Evolutionary conservation across 2,888 invertebrate species (phyloP).

Genomic region (Xanthorhoe designata): DNA sequence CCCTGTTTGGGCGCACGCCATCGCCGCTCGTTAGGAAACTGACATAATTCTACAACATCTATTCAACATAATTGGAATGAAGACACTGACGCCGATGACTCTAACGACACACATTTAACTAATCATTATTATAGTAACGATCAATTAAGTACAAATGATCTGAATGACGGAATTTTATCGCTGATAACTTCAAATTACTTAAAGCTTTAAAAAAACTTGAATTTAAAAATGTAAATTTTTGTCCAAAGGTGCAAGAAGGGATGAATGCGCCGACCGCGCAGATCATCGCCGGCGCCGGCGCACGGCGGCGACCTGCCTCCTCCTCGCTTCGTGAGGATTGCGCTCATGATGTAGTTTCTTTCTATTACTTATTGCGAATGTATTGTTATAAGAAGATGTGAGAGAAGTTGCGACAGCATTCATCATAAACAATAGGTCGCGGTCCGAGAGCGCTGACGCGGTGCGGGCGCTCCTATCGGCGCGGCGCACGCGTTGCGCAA

Average conservation of each 20-base stretch:
- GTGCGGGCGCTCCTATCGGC: not conserved
- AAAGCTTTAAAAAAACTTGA: not conserved
- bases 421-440: constrained; percentile 9
- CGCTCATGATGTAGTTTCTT: too few relatives aligned
- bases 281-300: too few relatives aligned
- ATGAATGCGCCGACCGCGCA: too few relatives aligned
- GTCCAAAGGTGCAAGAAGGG: too few relatives aligned
- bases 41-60: constrained; percentile 15
- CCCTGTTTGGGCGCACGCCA: constrained; percentile 21
- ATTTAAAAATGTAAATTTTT: too few relatives aligned
- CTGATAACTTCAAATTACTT: not conserved
- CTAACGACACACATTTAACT: constrained; percentile 12
- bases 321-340: too few relatives aligned
- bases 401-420: constrained; percentile 9
- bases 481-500: not conserved
- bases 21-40: constrained; percentile 7
- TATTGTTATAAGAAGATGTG: not conserved
- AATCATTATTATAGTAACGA: not conserved
- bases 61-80: not conserved
- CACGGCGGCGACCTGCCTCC: too few relatives aligned
- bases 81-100: constrained; percentile 7
- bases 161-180: not conserved
- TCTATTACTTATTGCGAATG: not conserved
- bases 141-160: not conserved
- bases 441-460: not conserved